These are phyloP conservation scores for Crenuchus spilurus DNA, from an alignment of 2,797 vertebrate genomes.

Conservation along the genomic window DNA sequence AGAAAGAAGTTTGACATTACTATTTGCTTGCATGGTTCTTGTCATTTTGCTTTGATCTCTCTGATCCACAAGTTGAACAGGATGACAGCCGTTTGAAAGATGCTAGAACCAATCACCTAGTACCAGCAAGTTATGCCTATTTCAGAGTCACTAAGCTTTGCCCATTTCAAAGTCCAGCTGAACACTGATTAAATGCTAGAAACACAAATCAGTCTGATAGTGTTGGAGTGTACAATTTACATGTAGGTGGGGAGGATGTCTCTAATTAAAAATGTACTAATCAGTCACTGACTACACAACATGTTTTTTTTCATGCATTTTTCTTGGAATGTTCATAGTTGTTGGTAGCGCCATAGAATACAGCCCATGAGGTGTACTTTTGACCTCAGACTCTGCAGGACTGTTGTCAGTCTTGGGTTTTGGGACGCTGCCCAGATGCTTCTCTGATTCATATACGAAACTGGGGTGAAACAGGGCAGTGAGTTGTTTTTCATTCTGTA, in stretches of 20 bases:
- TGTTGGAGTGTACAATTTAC: neutral
- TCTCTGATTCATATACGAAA: conserved; percentile 2
- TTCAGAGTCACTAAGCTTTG: no score
- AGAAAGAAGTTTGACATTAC: no score
- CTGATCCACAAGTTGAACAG: no score
- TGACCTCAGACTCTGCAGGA: conserved; percentile 23
- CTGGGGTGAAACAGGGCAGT: conserved; percentile 15
- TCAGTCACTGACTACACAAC: neutral
- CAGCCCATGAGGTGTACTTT: conserved; percentile 6
- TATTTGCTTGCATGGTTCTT: no score
- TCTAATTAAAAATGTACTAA: neutral
- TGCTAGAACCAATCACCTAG: no score
- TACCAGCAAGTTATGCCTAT: no score
- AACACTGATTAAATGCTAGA: neutral
- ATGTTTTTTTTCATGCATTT: neutral
- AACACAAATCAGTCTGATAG: neutral
- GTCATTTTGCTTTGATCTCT: no score
- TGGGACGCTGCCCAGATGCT: conserved; percentile 25
- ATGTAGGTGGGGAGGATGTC: neutral
- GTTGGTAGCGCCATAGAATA: neutral
- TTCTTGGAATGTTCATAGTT: neutral
- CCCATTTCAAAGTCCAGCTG: no score
- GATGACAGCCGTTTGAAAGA: no score
- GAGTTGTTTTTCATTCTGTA: conserved; percentile 34
- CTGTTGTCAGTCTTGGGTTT: conserved; percentile 7